Evolutionary conservation across 2,113 vertebrate species (phyloP), one percentile per base, ranked within the genome.

Genomic region (Hippocampus guttulatus): DNA sequence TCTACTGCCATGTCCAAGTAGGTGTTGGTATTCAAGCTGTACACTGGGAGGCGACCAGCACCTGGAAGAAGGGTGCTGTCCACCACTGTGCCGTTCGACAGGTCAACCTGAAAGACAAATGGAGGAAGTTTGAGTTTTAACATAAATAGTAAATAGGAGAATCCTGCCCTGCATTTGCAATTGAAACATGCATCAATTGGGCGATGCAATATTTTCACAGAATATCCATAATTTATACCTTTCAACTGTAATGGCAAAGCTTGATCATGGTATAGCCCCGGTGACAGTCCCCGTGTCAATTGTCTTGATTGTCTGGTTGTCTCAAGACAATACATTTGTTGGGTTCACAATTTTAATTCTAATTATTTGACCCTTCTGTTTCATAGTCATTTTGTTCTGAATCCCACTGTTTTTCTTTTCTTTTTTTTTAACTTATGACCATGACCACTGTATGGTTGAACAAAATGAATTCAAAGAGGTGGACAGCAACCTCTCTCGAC

Each of bases 1-100:
- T 99, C 97, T 1, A 94, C 87, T 21, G 95, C 94, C 80, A 99
- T 77, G 82, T 97, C 95, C 67, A 99, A 90, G 80, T 92, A 94
- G 20, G 93, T 98, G 23, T 92, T 91, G 0, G 94, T 91, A 14
- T 93, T 91, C 69, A 96, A 94, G 58, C 93, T 91, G 69, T 97
- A 99, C 30, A 82, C 91, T 2, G 93, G 92, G 0, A 94, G 78
- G 3, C 84, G 91, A 0, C 95, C 95, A 1, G 93, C 95, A 54
- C 94, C 95, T 2, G 91, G 92, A 38, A 98, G 84, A 6, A 94
- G 83, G 83, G 94, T 92, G 64, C 89, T 90, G 69, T 94, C 94
- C 11, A 87, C 88, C 30, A 93, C 72, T 0, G 69, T 93, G 67
- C 87, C 90, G 57, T 93, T 95, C 68, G 90, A 85, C 49, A 97